A percentile compares a stretch with the other conserved stretches of the same genome.
Conservation (phyloP, 1,140 invertebrate genomes). For the Thereuonema tuberculata region DNA sequence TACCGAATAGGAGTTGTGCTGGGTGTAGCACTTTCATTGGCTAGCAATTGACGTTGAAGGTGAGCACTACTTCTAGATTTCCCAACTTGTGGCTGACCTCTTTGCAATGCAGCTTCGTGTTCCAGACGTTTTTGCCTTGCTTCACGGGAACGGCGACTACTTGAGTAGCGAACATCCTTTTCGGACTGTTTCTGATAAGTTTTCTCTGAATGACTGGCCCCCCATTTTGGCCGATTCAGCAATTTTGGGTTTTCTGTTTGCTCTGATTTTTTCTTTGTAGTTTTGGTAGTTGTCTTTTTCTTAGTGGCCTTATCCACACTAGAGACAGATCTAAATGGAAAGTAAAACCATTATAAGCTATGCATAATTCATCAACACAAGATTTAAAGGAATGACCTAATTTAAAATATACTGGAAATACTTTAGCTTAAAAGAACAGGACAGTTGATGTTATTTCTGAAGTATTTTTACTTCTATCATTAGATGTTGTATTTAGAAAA, state of each 20-base stretch:
- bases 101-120: not conserved
- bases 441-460: no score
- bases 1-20: no score
- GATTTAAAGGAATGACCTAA: no score
- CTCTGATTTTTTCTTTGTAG: not conserved
- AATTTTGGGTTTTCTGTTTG: not conserved
- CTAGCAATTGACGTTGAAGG: not conserved
- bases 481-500: no score
- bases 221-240: not conserved
- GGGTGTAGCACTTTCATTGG: not conserved
- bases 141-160: not conserved
- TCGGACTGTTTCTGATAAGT: slow-evolving; percentile 9
- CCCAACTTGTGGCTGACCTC: not conserved
- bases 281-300: no score
- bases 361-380: no score
- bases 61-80: slow-evolving; percentile 3
- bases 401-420: no score
- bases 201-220: slow-evolving; percentile 2
- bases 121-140: not conserved
- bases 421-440: no score
- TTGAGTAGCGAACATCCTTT: not conserved
- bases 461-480: no score
- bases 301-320: not conserved
- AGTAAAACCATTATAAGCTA: no score
- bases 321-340: no score